Evolutionary conservation across 2,797 vertebrate genomes (phyloP).

Genomic region (Rhynchotus rufescens): DNA sequence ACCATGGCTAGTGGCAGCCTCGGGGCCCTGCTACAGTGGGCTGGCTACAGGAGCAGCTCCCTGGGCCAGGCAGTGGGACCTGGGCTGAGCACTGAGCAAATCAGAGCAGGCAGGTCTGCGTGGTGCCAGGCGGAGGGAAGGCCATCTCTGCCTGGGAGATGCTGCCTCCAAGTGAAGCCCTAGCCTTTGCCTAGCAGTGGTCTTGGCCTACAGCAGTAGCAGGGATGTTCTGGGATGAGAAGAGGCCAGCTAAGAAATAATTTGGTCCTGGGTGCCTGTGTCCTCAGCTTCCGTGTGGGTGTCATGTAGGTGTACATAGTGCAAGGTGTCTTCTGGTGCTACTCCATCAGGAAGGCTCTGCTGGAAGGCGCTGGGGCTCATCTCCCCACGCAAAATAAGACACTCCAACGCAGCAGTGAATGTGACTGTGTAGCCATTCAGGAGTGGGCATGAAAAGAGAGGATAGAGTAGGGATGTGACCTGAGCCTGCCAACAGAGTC

Average conservation of each 20-base stretch:
- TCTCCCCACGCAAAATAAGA: background rate
- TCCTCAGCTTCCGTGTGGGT: background rate
- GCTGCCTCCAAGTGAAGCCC: background rate
- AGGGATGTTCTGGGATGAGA: background rate
- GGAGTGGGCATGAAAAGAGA: background rate
- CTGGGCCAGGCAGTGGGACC: background rate
- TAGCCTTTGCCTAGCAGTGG: background rate
- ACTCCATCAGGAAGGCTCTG: background rate
- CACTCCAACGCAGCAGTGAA: background rate
- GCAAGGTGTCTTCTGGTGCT: background rate
- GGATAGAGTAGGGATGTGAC: background rate
- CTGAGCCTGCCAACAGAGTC: no score
- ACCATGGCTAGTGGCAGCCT: background rate
- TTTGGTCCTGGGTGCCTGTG: background rate
- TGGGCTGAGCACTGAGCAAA: background rate
- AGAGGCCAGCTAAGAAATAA: background rate
- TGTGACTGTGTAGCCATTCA: fast-evolving
- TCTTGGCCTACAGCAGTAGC: background rate
- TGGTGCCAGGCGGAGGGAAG: no score
- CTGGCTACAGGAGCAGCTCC: background rate
- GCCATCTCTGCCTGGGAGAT: background rate
- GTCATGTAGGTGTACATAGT: background rate
- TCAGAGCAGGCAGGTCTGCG: background rate
- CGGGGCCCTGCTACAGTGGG: no score
- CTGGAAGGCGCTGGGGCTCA: no score